Percentiles rank a stretch among this genome's conserved stretches.
Conservation (phyloP, 2,888 invertebrate genomes). For the Lycia hirtaria region DNA sequence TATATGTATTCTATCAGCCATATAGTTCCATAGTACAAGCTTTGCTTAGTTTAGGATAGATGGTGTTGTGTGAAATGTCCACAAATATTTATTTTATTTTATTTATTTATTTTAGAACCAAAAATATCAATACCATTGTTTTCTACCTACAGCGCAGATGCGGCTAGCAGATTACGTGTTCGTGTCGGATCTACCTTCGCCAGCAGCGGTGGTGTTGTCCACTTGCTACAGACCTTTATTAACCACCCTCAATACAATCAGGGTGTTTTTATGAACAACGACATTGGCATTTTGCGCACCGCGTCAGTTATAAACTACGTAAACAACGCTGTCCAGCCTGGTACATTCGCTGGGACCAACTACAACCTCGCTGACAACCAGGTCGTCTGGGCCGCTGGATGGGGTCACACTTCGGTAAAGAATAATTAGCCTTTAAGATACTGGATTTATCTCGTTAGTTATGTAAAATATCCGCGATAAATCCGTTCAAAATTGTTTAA, state of each 20-base stretch:
- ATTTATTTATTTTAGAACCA: no score
- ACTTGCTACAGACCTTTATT: slow-evolving; percentile 36
- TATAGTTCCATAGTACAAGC: no score
- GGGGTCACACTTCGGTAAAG: slow-evolving; percentile 64
- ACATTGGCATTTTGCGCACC: slow-evolving; percentile 60
- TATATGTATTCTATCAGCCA: no score
- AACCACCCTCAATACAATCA: slow-evolving; percentile 60
- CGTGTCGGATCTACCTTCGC: slow-evolving; percentile 61
- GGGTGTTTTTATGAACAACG: slow-evolving; percentile 48
- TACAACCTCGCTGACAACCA: slow-evolving; percentile 54
- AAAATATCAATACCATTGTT: no score
- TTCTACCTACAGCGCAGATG: slow-evolving; percentile 45
- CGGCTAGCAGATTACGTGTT: slow-evolving; percentile 49
- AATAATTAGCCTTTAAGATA: no score
- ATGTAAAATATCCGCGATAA: no score
- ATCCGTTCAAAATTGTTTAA: no score
- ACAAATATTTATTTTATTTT: no score
- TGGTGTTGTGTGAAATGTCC: no score
- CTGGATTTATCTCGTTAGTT: no score
- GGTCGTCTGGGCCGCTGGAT: slow-evolving; percentile 65
- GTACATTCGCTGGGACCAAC: slow-evolving; percentile 50
- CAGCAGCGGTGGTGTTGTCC: slow-evolving; percentile 56
- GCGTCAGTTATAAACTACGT: slow-evolving; percentile 41
- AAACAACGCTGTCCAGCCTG: slow-evolving; percentile 43
- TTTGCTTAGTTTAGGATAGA: no score